Base-by-base conservation (phyloP, 2,797 vertebrate genomes). In the Octomys mimax region DNA sequence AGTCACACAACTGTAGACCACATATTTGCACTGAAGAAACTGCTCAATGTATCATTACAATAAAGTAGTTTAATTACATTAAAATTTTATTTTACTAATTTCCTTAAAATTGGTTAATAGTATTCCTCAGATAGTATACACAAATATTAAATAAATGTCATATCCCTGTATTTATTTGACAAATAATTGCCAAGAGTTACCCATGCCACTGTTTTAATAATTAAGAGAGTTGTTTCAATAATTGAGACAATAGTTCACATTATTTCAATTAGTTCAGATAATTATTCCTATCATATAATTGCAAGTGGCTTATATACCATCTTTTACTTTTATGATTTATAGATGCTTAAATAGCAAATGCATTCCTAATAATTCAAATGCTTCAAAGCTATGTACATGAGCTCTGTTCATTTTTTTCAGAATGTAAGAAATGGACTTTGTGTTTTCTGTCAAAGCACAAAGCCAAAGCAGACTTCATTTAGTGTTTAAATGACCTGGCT, bases 211-310 rank as follows among this genome's bases (percentile, higher is more conserved):
- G 11, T 82, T 49, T 3, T 83, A 86, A 64, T 39, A n/a, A 42
- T 89, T 84, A 70, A 90, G 57, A 83, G 11, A 78, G 11, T 62
- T 89, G 33, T 49, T 16, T 93, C 46, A 68, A 81, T 68, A 83
- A 85, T 82, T 57, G 10, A 85, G 4, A 71, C n/a, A 87, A 75
- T 54, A 73, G n/a, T 84, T 86, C 73, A 42, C 85, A 21, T 88
- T 7, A 86, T 89, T 92, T 95, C 24, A 94, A 21, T 88, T 7
- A 86, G 89, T 92, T 95, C 24, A 94, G 57, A 18, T 49, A 88
- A 92, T 64, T 77, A 84, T 2, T 0, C 6, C 7, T 70, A 54
- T 57, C 61, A 8, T 64, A 61, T 66, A 18, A 91, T 64, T 88
- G 18, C 3, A 94, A 93, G 64, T 92, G 22, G 88, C 54, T 39